Conservation (phyloP, 2,797 vertebrate genomes). For the Bryconaethiops microstoma region DNA sequence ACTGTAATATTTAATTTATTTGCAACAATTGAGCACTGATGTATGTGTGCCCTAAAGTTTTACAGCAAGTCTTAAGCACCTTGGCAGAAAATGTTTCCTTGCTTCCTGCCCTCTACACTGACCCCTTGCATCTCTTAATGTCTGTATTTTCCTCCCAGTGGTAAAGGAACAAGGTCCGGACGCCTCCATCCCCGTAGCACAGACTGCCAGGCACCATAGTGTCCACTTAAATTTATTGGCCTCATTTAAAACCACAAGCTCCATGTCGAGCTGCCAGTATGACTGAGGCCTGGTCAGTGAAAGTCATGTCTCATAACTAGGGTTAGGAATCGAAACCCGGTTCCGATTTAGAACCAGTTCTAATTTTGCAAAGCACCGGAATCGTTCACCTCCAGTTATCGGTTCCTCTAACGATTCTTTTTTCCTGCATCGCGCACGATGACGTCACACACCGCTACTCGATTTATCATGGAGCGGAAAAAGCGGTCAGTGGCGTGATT, state of each 20-base stretch:
- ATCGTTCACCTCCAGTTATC: no score
- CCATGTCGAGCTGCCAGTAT: constrained; percentile 47
- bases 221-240: constrained; percentile 63
- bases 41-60: constrained; percentile 12
- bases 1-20: neutral
- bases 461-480: no score
- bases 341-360: no score
- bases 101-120: constrained; percentile 28
- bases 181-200: constrained; percentile 45
- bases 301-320: constrained; percentile 45
- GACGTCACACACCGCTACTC: no score
- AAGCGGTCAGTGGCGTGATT: no score
- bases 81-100: constrained; percentile 9
- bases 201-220: constrained; percentile 61
- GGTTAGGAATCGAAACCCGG: no score
- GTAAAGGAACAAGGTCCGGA: constrained; percentile 43
- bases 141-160: constrained; percentile 33
- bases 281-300: constrained; percentile 50
- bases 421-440: no score
- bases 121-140: constrained; percentile 43
- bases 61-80: constrained; percentile 15
- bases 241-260: constrained; percentile 61
- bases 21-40: constrained; percentile 12
- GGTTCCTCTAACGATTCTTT: no score
- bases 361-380: no score